Evolutionary conservation across 2,113 vertebrate genomes (phyloP).

Genomic region (Callaeas wilsoni): DNA sequence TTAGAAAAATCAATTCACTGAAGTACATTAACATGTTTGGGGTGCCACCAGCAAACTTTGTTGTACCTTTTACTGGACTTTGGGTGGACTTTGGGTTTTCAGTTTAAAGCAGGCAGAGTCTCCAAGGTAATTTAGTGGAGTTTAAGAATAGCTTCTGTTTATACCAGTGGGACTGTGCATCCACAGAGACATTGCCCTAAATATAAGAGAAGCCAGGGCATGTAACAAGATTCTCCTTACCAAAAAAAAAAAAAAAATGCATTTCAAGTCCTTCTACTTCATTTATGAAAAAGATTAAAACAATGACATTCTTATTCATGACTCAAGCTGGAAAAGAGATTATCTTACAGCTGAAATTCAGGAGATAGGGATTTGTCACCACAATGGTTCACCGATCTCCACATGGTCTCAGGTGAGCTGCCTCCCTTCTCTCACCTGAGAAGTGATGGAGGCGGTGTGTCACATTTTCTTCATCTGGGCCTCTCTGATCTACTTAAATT

Average conservation of each 20-base stretch:
- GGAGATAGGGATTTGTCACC: not conserved
- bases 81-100: not conserved
- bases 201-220: not conserved
- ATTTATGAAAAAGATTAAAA: not conserved
- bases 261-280: not conserved
- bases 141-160: conserved; percentile 30
- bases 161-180: not conserved
- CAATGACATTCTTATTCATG: not conserved
- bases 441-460: not conserved
- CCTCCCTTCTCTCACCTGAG: not conserved
- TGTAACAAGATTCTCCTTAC: not conserved
- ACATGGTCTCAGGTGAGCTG: not conserved
- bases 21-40: not conserved
- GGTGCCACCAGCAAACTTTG: not conserved
- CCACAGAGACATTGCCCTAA: conserved; percentile 9
- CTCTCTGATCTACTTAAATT: not conserved
- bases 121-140: conserved; percentile 1
- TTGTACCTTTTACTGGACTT: not conserved
- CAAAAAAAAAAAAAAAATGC: not conserved
- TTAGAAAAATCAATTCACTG: not conserved
- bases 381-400: not conserved
- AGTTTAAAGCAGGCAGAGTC: not conserved
- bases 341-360: not conserved
- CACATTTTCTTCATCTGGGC: not conserved
- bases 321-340: not conserved